Conservation (phyloP, 1,140 invertebrate species). For the Panulirus ornatus region DNA sequence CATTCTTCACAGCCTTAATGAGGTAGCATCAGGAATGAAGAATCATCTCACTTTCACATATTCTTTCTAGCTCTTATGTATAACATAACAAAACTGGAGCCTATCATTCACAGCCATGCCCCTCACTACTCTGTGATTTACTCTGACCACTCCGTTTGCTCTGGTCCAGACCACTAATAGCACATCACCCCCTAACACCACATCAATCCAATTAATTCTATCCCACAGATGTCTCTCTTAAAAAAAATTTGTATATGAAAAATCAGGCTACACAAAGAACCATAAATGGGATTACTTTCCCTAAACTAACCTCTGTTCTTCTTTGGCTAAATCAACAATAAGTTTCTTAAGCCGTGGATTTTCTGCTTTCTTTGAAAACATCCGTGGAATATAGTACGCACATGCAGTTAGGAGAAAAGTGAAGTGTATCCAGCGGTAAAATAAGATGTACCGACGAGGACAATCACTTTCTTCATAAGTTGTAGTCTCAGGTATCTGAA, state of each 20-base stretch:
- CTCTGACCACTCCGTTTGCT: neutral
- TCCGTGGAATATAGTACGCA: constrained; percentile 35
- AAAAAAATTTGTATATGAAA: neutral
- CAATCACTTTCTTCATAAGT: neutral
- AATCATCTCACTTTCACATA: no score
- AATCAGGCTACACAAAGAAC: neutral
- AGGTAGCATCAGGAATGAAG: no score
- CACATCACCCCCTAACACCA: neutral
- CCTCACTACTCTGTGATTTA: neutral
- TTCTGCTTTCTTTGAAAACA: constrained; percentile 20
- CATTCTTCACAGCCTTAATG: no score
- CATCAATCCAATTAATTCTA: neutral
- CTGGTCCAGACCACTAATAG: neutral
- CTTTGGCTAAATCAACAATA: neutral
- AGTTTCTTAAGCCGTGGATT: constrained; percentile 49
- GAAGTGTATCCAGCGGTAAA: constrained; percentile 53
- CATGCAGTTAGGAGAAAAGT: constrained; percentile 9
- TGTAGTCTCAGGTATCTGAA: neutral
- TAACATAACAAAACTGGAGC: no score
- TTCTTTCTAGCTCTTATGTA: no score
- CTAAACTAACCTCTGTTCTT: constrained; percentile 22
- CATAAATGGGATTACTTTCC: neutral
- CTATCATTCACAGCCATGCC: no score
- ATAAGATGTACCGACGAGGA: constrained; percentile 45
- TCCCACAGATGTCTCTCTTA: neutral